A percentile compares a stretch with the other conserved stretches of the same genome.
Conservation (phyloP, 2,888 invertebrate species). For the Subacronicta megacephala region DNA sequence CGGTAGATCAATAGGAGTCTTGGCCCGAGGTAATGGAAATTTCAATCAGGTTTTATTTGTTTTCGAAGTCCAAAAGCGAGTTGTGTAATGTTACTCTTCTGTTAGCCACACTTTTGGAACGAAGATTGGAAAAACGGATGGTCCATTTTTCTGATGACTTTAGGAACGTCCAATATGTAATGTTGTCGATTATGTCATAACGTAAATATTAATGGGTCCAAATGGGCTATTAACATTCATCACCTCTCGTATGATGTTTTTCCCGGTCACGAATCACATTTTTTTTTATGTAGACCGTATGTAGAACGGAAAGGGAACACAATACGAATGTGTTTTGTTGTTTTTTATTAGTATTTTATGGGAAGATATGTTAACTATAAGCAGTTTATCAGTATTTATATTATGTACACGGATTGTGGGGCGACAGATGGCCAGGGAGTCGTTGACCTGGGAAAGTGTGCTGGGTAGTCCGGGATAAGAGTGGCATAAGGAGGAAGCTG, state of each 20-base stretch:
- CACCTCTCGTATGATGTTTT: constrained; percentile 23
- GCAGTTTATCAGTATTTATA: too few relatives aligned
- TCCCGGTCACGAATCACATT: constrained; percentile 27
- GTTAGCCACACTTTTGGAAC: constrained; percentile 5
- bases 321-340: too few relatives aligned
- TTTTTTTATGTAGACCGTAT: constrained; percentile 24
- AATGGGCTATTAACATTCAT: constrained; percentile 33
- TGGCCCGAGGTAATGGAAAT: background rate
- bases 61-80: background rate
- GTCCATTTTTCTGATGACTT: constrained; percentile 19
- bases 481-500: too few relatives aligned
- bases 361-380: too few relatives aligned
- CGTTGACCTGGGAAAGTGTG: too few relatives aligned
- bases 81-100: background rate
- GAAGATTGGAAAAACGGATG: background rate
- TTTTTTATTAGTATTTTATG: too few relatives aligned
- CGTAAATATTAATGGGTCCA: constrained; percentile 41
- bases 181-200: constrained; percentile 24
- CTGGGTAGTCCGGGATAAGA: too few relatives aligned
- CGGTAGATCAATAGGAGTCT: background rate
- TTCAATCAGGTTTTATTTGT: constrained; percentile 14
- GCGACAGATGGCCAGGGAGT: too few relatives aligned
- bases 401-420: too few relatives aligned
- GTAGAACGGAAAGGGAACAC: too few relatives aligned
- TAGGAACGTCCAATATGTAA: constrained; percentile 8